Base-by-base conservation (phyloP, 2,113 vertebrate species). In the Chiloscyllium plagiosum region DNA sequence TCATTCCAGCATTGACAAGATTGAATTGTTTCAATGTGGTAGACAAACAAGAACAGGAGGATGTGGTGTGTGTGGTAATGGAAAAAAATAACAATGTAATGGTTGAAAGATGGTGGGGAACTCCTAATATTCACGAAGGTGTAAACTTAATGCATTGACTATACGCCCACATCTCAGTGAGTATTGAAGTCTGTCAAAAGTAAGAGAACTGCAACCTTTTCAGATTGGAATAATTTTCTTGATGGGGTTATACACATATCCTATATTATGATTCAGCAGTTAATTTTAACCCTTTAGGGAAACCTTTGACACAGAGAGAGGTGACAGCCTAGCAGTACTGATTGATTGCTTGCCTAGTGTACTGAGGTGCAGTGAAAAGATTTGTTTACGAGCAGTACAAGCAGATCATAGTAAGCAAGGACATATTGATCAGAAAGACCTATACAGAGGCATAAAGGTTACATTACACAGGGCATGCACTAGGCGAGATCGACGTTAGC, bases 1-100 rank as follows among this genome's bases (percentile, higher is more conserved):
- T 50, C 68, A 26, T 24, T 15, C 93, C 37, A 4, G 33, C 15
- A 70, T 42, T 13, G 20, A 72, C 65, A 65, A 7, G 20, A 24
- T n/a, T 26, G 42, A 24, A 94, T 69, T n/a, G 68, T 33, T 42
- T 68, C 94, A 72, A 0, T 33, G 94, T 72, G 94, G 12, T 50
- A 3, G 37, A 26, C 24, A 26, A 72, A 56, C 26, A 52, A 90
- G 87, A 90, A 90, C 17, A 94, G 20, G 52, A 95, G 94, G 94
- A 95, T 72, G 94, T 72, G 69, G 94, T 50, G 29, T 50, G 29
- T 72, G 68, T 50, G 69, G 94, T 72, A 50, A 95, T 95, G 94
- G 94, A 95, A 72, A 95, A 66, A 42, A 70, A 95, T 52, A 72
- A 95, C 26, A 24, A 24, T 76, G 37, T 47, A 13, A 26, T 33